These are phyloP conservation scores for Neelides folsomi DNA, from an alignment of 2,888 invertebrate species.

Conservation along the genomic window DNA sequence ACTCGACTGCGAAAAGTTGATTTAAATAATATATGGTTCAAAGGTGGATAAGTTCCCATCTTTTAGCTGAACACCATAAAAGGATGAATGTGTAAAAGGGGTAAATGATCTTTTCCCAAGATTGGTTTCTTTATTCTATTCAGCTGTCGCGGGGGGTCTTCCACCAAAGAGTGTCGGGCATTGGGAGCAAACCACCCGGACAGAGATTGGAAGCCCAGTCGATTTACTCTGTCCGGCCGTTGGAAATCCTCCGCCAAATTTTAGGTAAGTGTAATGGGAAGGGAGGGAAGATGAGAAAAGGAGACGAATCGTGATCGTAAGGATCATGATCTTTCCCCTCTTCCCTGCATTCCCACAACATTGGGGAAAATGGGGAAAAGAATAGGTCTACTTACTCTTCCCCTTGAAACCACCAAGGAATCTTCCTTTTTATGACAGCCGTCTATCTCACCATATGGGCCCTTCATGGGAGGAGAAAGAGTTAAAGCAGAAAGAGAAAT, in stretches of 20 bases:
- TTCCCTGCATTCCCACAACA: no score
- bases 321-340: no score
- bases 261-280: conserved; percentile 16
- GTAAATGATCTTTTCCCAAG: neutral
- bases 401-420: no score
- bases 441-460: no score
- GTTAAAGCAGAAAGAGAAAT: no score
- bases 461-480: no score
- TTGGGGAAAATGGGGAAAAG: no score
- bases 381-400: no score
- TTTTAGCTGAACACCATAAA: no score
- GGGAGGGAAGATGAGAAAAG: neutral
- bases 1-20: neutral
- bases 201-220: conserved; percentile 13
- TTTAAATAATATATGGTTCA: neutral
- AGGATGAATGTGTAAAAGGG: neutral
- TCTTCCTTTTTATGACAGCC: no score
- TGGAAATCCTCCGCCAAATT: conserved; percentile 18
- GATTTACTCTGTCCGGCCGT: conserved; percentile 21
- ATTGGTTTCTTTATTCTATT: conserved; percentile 5
- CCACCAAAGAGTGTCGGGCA: conserved; percentile 17
- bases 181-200: conserved; percentile 15
- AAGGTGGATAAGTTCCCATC: no score
- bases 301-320: no score
- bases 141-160: conserved; percentile 12